A percentile compares a stretch with the other conserved stretches of the same genome.
Evolutionary conservation across 1,140 invertebrate species (phyloP).

Genomic region (Neodiprion pinetum): DNA sequence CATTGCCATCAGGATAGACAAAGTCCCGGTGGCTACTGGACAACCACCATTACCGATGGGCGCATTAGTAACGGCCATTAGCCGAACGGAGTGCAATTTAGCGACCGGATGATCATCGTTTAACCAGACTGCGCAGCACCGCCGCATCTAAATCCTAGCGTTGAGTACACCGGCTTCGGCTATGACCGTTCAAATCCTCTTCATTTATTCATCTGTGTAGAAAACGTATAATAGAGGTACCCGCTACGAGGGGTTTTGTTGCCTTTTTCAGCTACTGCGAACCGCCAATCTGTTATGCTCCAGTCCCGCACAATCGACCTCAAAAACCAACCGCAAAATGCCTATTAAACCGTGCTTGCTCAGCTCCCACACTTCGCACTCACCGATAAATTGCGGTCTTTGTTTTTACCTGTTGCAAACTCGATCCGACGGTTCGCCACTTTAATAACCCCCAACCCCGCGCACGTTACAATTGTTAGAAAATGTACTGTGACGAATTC

Average conservation of each 20-base stretch:
- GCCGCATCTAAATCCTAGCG: no score
- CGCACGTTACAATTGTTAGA: no score
- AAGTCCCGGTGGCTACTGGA: not conserved
- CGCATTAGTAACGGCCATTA: not conserved
- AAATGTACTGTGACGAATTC: no score
- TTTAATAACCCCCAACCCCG: no score
- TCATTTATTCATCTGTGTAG: no score
- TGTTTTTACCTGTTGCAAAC: slow-evolving; percentile 27
- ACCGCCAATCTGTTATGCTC: not conserved
- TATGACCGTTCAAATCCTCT: no score
- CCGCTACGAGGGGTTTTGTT: no score
- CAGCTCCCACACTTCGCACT: not conserved
- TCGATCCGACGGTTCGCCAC: not conserved
- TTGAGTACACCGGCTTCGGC: no score
- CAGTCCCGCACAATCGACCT: slow-evolving; percentile 30
- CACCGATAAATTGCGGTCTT: slow-evolving; percentile 20
- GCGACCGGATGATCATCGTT: not conserved
- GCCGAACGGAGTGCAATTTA: not conserved
- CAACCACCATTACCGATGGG: not conserved
- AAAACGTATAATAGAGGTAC: no score
- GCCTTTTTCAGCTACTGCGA: not conserved
- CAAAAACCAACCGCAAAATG: slow-evolving; percentile 32
- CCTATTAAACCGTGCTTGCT: slow-evolving; percentile 22
- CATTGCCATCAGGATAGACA: slow-evolving; percentile 52
- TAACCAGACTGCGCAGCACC: no score